A percentile compares a stretch with the other conserved stretches of the same genome.
phyloP scores from a whole-genome alignment of 1,140 invertebrate species.

The Aphidius gifuensis region DNA sequence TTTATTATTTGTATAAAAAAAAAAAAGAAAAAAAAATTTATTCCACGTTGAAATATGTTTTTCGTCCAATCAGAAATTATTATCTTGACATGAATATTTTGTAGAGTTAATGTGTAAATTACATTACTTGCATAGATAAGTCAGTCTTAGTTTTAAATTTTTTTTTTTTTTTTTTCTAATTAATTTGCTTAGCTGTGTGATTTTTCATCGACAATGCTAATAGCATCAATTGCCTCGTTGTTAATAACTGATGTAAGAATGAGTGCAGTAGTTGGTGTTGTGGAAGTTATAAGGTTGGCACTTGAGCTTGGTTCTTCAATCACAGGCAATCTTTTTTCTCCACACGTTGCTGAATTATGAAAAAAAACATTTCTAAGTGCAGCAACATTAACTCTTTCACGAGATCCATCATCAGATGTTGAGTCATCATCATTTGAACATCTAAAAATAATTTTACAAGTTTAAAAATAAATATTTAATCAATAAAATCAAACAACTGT shows the following conservation, averaged over 20 bases:
- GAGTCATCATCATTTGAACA: slow-evolving; percentile 33
- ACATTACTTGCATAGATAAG: background rate
- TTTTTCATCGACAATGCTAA: slow-evolving; percentile 31
- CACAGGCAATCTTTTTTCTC: slow-evolving; percentile 46
- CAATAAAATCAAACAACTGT: background rate
- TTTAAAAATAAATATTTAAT: background rate
- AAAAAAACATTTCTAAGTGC: slow-evolving; percentile 48
- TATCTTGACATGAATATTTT: no score
- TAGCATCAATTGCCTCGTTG: slow-evolving; percentile 29
- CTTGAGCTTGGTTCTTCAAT: slow-evolving; percentile 41
- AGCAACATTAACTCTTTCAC: slow-evolving; percentile 43
- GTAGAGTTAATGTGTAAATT: no score
- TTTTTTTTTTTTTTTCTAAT: background rate
- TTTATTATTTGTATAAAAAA: no score
- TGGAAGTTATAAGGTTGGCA: slow-evolving; percentile 17
- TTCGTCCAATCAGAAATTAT: no score
- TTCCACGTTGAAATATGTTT: no score
- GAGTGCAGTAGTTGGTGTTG: slow-evolving; percentile 20
- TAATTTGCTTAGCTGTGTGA: slow-evolving; percentile 28
- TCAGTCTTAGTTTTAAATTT: slow-evolving; percentile 18
- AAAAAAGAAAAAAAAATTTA: no score
- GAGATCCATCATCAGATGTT: slow-evolving; percentile 19
- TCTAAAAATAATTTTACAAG: slow-evolving; percentile 23
- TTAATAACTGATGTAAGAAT: slow-evolving; percentile 18
- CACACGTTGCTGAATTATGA: slow-evolving; percentile 36